Conservation (phyloP, 2,888 invertebrate species). For the Gastrophysa polygoni region DNA sequence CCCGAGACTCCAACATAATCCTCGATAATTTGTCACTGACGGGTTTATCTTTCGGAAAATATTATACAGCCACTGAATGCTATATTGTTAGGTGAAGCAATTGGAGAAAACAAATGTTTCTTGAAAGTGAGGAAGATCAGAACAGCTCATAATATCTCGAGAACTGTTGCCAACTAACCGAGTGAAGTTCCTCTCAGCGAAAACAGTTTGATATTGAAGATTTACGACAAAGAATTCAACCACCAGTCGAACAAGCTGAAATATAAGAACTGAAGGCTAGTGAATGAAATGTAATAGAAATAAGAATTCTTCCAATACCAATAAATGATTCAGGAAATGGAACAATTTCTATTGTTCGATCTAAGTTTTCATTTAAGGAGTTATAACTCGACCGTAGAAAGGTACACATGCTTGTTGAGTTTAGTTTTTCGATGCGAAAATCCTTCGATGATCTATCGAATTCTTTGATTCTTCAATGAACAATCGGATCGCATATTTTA, state of each 20-base stretch:
- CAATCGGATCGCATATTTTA: constrained; percentile 9
- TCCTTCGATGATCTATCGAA: constrained; percentile 33
- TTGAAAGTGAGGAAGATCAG: constrained; percentile 96
- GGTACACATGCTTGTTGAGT: constrained; percentile 7
- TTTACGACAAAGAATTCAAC: constrained; percentile 92
- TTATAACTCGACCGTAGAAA: neutral
- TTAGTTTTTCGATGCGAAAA: constrained; percentile 1
- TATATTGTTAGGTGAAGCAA: constrained; percentile 88
- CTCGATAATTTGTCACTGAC: constrained; percentile 99
- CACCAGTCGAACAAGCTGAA: constrained; percentile 84
- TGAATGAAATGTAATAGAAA: constrained; percentile 12
- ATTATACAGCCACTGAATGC: constrained; percentile 93
- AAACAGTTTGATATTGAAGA: constrained; percentile 93
- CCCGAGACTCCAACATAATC: constrained; percentile 97
- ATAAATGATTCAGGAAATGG: constrained; percentile 5
- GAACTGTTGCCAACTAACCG: constrained; percentile 94
- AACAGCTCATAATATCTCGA: constrained; percentile 96
- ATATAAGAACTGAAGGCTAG: constrained; percentile 74
- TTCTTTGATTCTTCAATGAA: constrained; percentile 38
- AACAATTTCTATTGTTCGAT: neutral
- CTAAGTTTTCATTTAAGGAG: neutral
- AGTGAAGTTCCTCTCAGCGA: constrained; percentile 95
- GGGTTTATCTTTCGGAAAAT: constrained; percentile 97
- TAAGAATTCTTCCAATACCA: constrained; percentile 2
- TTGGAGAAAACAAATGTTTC: constrained; percentile 95